Base-by-base conservation (phyloP, 2,797 vertebrate genomes). In the Acanthornis magna region DNA sequence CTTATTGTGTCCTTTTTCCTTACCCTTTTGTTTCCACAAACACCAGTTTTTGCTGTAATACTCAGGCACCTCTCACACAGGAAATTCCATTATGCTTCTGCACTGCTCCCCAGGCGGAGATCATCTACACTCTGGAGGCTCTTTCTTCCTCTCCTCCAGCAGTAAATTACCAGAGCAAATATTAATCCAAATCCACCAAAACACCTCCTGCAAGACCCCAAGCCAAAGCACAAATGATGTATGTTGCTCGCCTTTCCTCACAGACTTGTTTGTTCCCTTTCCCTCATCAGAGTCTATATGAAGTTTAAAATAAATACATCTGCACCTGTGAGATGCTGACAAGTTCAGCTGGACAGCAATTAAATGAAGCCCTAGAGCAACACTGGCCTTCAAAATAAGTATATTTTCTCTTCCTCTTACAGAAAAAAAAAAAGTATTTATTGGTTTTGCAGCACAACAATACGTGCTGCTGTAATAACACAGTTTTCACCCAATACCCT, bases 161-260 rank as follows among this genome's bases (percentile, higher is more conserved):
- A 92, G 55, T 76, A 88, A 93, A 83, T 75, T 88, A 85, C 30
- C 32, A 20, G 6, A 78, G 30, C 67, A 93, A 92, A 89, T 95
- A 88, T 70, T 66, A 91, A 91, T 86, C 79, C 62, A 85, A 91
- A 91, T 78, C 54, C 70, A 84, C 85, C 48, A 78, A 81, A 96
- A 93, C 29, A 79, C 32, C 45, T 81, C 58, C 85, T 63, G 65
- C 79, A 82, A 91, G 81, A 87, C 77, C 91, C 89, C 42, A 75
- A 82, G 67, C 60, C 70, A 88, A 67, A 94, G 54, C 23, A 93
- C 36, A 81, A 76, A 40, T 23, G 5, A 82, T 79, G 3, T 34
- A 71, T 32, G 55, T 38, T 51, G 29, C 55, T 70, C 82, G 68
- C 57, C 51, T 63, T 89, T 89, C 61, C 32, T 87, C 63, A 67